These are phyloP conservation scores for Lepidocyrtoides sp. DNA, from an alignment of 2,888 invertebrate genomes.

Conservation along the genomic window DNA sequence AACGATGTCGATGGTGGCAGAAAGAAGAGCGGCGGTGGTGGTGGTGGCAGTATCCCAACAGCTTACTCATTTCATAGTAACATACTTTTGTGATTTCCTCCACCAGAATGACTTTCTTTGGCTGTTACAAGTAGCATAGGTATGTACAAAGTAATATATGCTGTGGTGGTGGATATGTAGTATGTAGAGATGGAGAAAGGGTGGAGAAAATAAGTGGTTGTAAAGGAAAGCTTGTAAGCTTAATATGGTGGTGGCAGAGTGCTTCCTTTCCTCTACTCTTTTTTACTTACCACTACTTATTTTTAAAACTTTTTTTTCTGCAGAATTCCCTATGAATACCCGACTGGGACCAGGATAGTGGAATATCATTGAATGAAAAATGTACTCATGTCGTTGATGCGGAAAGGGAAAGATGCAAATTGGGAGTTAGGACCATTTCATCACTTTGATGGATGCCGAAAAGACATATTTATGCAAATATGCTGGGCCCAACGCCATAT, in stretches of 20 bases:
- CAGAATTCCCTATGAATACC: constrained; percentile 21
- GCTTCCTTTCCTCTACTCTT: constrained; percentile 12
- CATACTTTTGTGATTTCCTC: constrained; percentile 70
- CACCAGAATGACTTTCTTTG: constrained; percentile 36
- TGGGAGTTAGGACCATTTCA: constrained; percentile 84
- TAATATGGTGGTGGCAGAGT: constrained; percentile 43
- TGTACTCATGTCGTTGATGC: constrained; percentile 83
- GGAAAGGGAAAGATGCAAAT: constrained; percentile 85
- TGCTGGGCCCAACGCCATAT: constrained; percentile 85
- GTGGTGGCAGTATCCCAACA: constrained; percentile 34
- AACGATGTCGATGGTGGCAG: neutral
- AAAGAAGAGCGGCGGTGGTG: too few species aligned
- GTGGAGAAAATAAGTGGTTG: constrained; percentile 34
- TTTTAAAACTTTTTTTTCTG: constrained; percentile 52
- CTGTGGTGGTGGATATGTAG: neutral
- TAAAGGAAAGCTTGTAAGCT: neutral
- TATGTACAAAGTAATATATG: neutral
- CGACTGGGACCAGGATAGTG: constrained; percentile 64
- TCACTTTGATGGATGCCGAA: constrained; percentile 85
- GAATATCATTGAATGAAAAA: constrained; percentile 83
- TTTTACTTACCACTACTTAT: constrained; percentile 41
- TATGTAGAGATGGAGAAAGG: neutral
- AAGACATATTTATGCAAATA: constrained; percentile 86
- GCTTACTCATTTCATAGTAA: constrained; percentile 56
- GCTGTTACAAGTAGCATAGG: neutral